A percentile compares a stretch with the other conserved stretches of the same genome.
Evolutionary conservation across 2,113 vertebrate species (phyloP).

Genomic region (Antigone vipio): DNA sequence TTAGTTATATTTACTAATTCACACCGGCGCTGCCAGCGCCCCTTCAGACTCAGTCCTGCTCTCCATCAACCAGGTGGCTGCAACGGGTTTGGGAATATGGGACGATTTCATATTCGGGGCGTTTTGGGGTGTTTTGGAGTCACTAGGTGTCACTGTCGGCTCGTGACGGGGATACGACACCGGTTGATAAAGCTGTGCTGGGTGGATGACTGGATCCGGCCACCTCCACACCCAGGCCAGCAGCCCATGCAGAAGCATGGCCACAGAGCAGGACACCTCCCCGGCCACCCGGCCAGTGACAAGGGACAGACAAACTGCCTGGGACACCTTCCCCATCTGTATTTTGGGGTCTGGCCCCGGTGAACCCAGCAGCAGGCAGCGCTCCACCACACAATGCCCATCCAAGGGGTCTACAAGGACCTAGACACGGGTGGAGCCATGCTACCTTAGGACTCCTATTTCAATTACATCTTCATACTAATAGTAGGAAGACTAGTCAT

Average conservation of each 20-base stretch:
- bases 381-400: fast-evolving
- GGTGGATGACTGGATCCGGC: fast-evolving
- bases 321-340: neutral
- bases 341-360: neutral
- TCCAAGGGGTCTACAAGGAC: neutral
- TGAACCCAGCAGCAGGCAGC: neutral
- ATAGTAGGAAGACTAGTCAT: too few relatives aligned
- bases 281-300: fast-evolving
- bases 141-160: slow-evolving; percentile 51
- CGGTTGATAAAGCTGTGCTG: neutral
- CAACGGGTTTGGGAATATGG: fast-evolving
- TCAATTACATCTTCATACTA: neutral
- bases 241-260: fast-evolving
- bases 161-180: fast-evolving
- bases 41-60: fast-evolving
- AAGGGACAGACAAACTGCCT: neutral
- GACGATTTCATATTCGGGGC: fast-evolving
- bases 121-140: neutral
- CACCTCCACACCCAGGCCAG: fast-evolving
- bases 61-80: fast-evolving
- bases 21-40: fast-evolving
- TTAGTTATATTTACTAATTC: neutral
- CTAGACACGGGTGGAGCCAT: fast-evolving
- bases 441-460: neutral
- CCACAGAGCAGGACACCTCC: fast-evolving